These are phyloP conservation scores for Eristalis arbustorum DNA, from an alignment of 2,888 invertebrate genomes.

Conservation along the genomic window DNA sequence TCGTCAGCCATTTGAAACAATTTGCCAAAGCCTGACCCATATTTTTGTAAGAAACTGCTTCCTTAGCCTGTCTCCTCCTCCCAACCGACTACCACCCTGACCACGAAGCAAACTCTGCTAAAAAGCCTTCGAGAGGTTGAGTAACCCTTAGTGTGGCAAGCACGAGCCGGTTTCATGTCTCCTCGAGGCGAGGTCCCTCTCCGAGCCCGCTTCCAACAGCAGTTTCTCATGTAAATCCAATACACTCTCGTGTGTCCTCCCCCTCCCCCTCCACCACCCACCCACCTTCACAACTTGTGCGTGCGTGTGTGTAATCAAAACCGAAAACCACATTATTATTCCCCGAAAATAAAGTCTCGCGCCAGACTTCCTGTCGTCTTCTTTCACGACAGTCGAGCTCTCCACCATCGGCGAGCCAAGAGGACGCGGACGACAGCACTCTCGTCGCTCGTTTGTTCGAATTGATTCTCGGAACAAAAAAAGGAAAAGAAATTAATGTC, in stretches of 20 bases:
- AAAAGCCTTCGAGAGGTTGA: background rate
- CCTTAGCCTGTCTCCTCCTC: too few species aligned
- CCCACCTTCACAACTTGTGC: background rate
- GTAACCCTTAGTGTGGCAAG: background rate
- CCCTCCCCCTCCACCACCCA: background rate
- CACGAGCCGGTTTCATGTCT: background rate
- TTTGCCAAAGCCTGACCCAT: too few species aligned
- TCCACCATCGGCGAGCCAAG: background rate
- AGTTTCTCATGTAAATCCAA: background rate
- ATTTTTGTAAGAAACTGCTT: too few species aligned
- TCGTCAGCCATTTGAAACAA: too few species aligned
- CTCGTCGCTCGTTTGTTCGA: background rate
- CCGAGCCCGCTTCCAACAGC: too few species aligned
- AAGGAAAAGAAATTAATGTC: slow-evolving; percentile 46
- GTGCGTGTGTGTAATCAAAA: slow-evolving; percentile 25
- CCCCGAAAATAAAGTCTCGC: slow-evolving; percentile 40
- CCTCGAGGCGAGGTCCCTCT: background rate
- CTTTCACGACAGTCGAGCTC: background rate
- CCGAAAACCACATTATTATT: slow-evolving; percentile 41
- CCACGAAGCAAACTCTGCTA: background rate
- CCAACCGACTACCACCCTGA: background rate
- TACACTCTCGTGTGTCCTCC: background rate
- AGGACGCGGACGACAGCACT: background rate
- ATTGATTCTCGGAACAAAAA: slow-evolving; percentile 42
- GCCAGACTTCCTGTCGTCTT: slow-evolving; percentile 63